Base-by-base conservation (phyloP, 1,140 invertebrate genomes). In the Drosophila simulans region DNA sequence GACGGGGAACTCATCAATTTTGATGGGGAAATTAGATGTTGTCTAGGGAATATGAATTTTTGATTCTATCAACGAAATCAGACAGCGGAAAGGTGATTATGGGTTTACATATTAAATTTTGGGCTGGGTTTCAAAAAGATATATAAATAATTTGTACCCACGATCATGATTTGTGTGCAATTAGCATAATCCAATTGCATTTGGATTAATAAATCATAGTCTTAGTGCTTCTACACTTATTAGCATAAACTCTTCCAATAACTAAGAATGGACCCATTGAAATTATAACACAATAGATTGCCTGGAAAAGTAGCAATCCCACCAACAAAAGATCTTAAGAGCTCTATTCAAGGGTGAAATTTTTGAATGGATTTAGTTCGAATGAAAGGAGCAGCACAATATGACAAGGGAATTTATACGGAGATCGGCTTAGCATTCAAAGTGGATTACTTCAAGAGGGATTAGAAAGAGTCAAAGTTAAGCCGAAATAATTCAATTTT, bases 271-370 rank as follows among this genome's bases (percentile, higher is more conserved):
- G 40, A 12, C 64, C 52, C 51, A 35, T 45, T 43, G 59, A 62
- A 62, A 35, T 43, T 8, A 3, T 10, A 27, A 39, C 5, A 69
- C 63, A 70, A 70, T 39, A 66, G 66, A 53, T 10, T 55, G 42
- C 25, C 42, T 40, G 66, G 27, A 70, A 70, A 70, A 70, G 66
- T 70, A 70, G 66, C 66, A 70, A 70, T 70, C 66, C n/a, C 42
- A 10, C 4, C 10, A 25, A 70, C 66, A 70, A 70, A 70, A 70
- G 66, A 12, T 46, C 64, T 35, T 49, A 70, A 70, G 64, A 70
- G 43, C 43, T 49, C 66, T 70, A 49, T 70, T 70, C 35, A 70
- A 3, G 42, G 17, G 25, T 40, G 64, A 70, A 49, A 70, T 70
- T 69, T 43, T 65, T 56, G 66, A 69, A 69, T 70, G 66, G 42